phyloP scores from a whole-genome alignment of 2,113 vertebrate genomes.

The Leucosticte australis region DNA sequence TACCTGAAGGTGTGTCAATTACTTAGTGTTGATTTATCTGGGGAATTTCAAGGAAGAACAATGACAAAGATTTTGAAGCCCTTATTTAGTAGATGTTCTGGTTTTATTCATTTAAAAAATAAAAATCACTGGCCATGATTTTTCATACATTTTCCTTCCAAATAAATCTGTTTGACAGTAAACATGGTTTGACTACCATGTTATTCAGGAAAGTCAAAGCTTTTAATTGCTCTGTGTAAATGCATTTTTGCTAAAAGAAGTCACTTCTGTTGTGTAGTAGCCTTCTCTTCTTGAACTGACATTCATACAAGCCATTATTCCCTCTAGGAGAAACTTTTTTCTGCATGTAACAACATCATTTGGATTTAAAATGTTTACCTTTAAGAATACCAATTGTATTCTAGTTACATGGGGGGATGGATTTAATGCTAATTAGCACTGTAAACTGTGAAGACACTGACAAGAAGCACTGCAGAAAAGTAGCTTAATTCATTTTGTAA shows the following conservation, averaged over 20 bases:
- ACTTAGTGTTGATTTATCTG: neutral
- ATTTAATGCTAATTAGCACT: neutral
- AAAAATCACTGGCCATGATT: neutral
- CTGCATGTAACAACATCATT: neutral
- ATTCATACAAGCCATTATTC: neutral
- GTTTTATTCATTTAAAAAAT: neutral
- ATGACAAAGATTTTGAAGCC: neutral
- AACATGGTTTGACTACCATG: neutral
- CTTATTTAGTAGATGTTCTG: neutral
- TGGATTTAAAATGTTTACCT: neutral
- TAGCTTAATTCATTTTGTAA: neutral
- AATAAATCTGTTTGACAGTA: neutral
- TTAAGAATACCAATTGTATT: neutral
- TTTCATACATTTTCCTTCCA: neutral
- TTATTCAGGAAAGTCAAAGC: neutral
- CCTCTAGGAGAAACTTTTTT: neutral
- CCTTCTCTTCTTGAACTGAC: neutral
- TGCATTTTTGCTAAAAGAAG: neutral
- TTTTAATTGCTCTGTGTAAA: neutral
- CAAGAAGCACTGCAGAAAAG: neutral
- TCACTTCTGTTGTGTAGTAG: neutral
- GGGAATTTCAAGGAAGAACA: neutral
- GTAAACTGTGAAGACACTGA: neutral
- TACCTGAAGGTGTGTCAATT: neutral
- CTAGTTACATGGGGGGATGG: neutral